A percentile compares a stretch with the other conserved stretches of the same genome.
Evolutionary conservation across 2,113 vertebrate species (phyloP).

Genomic region (Heloderma charlesbogerti): DNA sequence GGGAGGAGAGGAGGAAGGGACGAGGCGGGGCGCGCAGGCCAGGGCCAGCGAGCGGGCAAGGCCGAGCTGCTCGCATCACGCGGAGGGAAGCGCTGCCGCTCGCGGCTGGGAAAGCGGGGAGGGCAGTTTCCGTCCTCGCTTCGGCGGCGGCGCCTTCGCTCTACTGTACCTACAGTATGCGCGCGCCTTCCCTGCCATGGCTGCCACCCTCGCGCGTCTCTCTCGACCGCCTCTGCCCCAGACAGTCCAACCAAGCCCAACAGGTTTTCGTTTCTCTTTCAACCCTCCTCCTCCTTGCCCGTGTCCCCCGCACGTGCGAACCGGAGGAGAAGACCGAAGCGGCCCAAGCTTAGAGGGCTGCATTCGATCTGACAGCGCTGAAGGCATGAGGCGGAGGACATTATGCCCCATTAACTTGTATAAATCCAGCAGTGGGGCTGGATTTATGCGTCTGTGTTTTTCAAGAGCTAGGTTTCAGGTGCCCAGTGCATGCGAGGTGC

Average conservation of each 20-base stretch:
- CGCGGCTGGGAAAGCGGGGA: background rate
- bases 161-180: background rate
- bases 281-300: background rate
- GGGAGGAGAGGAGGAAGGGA: slow-evolving; percentile 3
- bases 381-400: background rate
- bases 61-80: background rate
- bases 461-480: background rate
- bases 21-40: background rate
- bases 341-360: background rate
- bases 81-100: background rate
- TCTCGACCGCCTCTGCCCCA: background rate
- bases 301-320: background rate
- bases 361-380: background rate
- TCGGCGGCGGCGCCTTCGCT: background rate
- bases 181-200: background rate
- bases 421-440: background rate
- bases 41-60: background rate
- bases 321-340: background rate
- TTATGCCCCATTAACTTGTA: background rate
- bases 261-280: background rate
- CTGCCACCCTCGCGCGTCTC: background rate
- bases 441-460: background rate
- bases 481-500: background rate
- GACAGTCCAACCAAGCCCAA: background rate
- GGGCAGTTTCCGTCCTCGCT: background rate